Conservation (phyloP, 2,113 vertebrate genomes). For the Cyrtonyx montezumae region DNA sequence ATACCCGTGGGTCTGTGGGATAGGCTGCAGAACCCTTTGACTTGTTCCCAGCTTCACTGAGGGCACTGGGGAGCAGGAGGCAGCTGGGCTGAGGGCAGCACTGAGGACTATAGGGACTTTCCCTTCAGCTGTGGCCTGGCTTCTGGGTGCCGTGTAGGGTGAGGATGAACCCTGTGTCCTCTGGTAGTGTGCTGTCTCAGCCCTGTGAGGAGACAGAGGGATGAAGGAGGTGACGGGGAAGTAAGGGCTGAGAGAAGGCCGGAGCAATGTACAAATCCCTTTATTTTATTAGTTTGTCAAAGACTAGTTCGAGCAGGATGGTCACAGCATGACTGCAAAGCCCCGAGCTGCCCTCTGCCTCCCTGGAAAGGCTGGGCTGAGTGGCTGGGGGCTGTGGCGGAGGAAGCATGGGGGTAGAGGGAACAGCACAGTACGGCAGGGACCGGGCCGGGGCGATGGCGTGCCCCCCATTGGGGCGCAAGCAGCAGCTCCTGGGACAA, state of each 20-base stretch:
- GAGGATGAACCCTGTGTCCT: too few relatives aligned
- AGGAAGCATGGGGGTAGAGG: not conserved
- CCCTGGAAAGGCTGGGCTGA: not conserved
- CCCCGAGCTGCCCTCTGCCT: not conserved
- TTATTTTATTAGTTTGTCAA: constrained; percentile 73
- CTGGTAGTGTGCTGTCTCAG: fast-evolving
- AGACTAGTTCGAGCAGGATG: constrained; percentile 76
- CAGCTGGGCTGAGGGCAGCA: not conserved
- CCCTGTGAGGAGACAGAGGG: not conserved
- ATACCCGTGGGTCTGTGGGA: fast-evolving
- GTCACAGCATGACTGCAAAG: constrained; percentile 71
- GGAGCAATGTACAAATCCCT: constrained; percentile 75
- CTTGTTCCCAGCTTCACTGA: fast-evolving
- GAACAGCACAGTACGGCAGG: not conserved
- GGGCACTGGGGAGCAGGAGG: fast-evolving
- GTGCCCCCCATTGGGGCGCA: not conserved
- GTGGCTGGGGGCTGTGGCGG: constrained; percentile 2
- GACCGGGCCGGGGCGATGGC: not conserved
- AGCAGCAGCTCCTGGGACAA: not conserved
- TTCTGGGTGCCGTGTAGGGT: not conserved
- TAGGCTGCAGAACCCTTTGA: not conserved
- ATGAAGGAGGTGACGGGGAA: not conserved
- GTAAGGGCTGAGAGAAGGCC: not conserved
- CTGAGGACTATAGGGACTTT: fast-evolving
- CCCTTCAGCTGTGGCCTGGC: not conserved